These are phyloP conservation scores for Zonitis immaculata DNA, from an alignment of 2,888 invertebrate genomes.

Conservation along the genomic window DNA sequence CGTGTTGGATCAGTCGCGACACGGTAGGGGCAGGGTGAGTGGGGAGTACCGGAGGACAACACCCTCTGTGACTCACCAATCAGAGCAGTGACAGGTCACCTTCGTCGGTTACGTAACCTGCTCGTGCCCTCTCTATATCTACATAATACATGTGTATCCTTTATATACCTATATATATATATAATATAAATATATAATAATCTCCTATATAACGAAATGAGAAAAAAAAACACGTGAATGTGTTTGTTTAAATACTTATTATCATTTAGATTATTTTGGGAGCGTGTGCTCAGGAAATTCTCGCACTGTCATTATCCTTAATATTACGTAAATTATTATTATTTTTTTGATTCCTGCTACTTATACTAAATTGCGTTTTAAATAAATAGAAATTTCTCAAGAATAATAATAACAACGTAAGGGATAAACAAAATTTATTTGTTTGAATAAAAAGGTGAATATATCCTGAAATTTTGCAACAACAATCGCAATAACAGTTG, in stretches of 20 bases:
- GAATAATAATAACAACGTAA: too few species aligned
- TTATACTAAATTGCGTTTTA: neutral
- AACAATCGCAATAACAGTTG: too few species aligned
- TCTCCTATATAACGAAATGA: too few species aligned
- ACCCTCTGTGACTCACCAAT: slow-evolving; percentile 53
- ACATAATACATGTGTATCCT: neutral
- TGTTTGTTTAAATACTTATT: too few species aligned
- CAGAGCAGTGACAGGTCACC: slow-evolving; percentile 51
- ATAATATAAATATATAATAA: neutral
- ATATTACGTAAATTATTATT: too few species aligned
- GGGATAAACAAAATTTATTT: too few species aligned
- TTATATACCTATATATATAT: neutral
- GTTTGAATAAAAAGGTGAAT: too few species aligned
- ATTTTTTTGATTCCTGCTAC: too few species aligned
- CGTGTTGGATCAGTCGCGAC: slow-evolving; percentile 27
- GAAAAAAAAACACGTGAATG: too few species aligned
- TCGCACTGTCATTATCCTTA: slow-evolving; percentile 18
- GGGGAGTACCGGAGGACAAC: slow-evolving; percentile 49
- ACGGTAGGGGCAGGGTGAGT: slow-evolving; percentile 32
- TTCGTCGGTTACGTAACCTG: slow-evolving; percentile 47
- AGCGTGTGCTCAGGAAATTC: slow-evolving; percentile 28
- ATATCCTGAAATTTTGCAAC: too few species aligned
- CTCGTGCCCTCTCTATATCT: slow-evolving; percentile 23
- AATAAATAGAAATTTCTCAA: neutral
- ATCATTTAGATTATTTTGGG: too few species aligned